These are phyloP conservation scores for Harlomillsia oculata DNA, from an alignment of 1,140 invertebrate genomes.

Conservation along the genomic window DNA sequence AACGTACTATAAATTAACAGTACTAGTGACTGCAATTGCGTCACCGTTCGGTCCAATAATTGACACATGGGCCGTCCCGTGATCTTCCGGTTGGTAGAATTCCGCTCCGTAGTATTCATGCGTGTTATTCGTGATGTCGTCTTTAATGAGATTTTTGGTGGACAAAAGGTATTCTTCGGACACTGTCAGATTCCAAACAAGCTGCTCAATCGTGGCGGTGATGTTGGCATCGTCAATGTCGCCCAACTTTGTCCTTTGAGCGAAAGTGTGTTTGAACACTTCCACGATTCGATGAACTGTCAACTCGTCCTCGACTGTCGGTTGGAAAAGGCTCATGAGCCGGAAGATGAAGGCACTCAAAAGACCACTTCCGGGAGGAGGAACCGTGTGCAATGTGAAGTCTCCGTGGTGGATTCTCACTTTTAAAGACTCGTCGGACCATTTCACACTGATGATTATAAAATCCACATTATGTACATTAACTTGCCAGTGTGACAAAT, in stretches of 20 bases:
- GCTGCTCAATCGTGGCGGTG: constrained; percentile 41
- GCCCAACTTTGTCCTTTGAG: constrained; percentile 68
- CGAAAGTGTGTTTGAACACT: constrained; percentile 85
- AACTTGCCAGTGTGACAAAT: too few species aligned
- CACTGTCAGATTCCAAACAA: constrained; percentile 54
- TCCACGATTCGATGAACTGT: constrained; percentile 78
- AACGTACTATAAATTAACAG: constrained; percentile 81
- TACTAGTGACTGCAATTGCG: constrained; percentile 85
- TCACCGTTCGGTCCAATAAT: constrained; percentile 77
- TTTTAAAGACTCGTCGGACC: constrained; percentile 57
- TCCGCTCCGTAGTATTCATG: constrained; percentile 58
- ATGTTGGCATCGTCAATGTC: constrained; percentile 73
- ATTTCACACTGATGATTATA: constrained; percentile 52
- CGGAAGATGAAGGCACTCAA: constrained; percentile 71
- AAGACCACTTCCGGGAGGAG: constrained; percentile 68
- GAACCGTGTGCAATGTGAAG: constrained; percentile 57
- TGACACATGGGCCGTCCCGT: constrained; percentile 84
- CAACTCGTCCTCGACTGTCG: constrained; percentile 36
- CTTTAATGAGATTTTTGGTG: constrained; percentile 56
- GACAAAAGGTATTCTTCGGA: constrained; percentile 49
- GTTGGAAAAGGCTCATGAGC: constrained; percentile 63
- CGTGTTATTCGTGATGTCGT: constrained; percentile 57
- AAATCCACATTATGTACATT: too few species aligned
- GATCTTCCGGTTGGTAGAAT: constrained; percentile 50
- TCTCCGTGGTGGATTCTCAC: constrained; percentile 48